Percentiles rank a stretch among this genome's conserved stretches.
Conservation (phyloP, 2,113 vertebrate genomes). For the Centropus bengalensis region DNA sequence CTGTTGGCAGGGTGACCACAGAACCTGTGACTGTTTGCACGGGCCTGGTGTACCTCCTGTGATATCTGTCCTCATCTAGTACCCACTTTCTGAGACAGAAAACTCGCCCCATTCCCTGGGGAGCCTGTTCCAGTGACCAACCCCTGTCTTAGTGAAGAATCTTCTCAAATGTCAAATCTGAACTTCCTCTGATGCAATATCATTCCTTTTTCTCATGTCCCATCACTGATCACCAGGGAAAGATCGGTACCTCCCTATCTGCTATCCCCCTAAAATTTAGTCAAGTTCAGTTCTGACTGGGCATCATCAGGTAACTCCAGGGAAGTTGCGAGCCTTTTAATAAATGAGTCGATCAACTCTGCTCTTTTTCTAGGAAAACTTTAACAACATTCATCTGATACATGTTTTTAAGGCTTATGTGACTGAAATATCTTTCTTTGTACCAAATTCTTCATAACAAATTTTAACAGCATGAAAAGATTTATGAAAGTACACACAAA, state of each 20-base stretch:
- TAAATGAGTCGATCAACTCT: not conserved
- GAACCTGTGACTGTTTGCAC: not conserved
- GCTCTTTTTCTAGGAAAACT: not conserved
- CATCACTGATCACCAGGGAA: not conserved
- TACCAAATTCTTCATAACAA: not conserved
- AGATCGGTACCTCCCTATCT: not conserved
- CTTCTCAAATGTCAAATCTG: not conserved
- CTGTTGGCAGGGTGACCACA: not conserved
- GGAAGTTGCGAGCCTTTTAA: not conserved
- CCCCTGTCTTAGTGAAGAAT: not conserved
- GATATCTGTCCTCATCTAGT: not conserved
- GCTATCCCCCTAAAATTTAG: not conserved
- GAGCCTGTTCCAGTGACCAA: not conserved
- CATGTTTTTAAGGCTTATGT: not conserved
- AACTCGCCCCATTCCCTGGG: not conserved
- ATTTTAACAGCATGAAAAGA: not conserved
- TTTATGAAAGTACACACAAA: not conserved
- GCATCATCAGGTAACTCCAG: not conserved
- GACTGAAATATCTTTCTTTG: not conserved
- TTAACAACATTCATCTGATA: not conserved
- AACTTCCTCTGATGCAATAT: not conserved
- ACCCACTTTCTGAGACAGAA: not conserved
- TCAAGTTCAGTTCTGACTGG: not conserved
- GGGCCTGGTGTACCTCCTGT: not conserved
- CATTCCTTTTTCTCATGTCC: not conserved